Percentiles rank a stretch among this genome's conserved stretches.
Conservation (phyloP, 2,888 invertebrate genomes). For the Eubasilissa splendida region DNA sequence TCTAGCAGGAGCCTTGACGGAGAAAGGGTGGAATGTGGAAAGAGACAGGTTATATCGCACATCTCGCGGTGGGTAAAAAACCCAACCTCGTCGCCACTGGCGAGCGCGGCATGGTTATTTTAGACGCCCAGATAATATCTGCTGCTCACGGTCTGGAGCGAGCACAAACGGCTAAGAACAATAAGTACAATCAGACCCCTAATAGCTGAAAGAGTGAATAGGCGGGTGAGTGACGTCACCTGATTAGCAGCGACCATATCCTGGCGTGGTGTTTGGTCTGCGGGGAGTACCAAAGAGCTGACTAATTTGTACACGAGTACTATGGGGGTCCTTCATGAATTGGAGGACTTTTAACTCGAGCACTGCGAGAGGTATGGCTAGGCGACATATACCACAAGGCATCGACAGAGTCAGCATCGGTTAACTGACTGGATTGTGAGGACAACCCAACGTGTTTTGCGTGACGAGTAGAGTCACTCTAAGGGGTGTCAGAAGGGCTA, state of each 20-base stretch:
- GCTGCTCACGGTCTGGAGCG: not conserved
- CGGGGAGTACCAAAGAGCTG: too few species aligned
- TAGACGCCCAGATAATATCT: not conserved
- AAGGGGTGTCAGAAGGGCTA: too few species aligned
- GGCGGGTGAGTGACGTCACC: too few species aligned
- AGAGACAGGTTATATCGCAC: constrained; percentile 61
- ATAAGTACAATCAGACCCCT: constrained; percentile 63
- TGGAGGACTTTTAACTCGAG: not conserved
- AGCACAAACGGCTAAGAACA: not conserved
- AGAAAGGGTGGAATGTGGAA: constrained; percentile 60
- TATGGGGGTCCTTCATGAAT: not conserved
- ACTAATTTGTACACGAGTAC: too few species aligned
- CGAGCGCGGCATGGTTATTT: constrained; percentile 59
- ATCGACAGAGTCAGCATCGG: too few species aligned
- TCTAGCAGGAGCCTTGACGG: constrained; percentile 58
- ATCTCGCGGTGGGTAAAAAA: constrained; percentile 61
- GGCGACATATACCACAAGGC: too few species aligned
- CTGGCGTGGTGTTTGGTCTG: too few species aligned
- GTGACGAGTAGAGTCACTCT: too few species aligned
- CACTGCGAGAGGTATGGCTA: constrained; percentile 62
- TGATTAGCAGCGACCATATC: too few species aligned
- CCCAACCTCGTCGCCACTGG: constrained; percentile 60
- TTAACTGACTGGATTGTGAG: too few species aligned
- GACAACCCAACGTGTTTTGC: too few species aligned
- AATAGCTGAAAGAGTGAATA: constrained; percentile 58